These are phyloP conservation scores for Hydrolagus colliei DNA, from an alignment of 2,797 vertebrate species.

Conservation along the genomic window DNA sequence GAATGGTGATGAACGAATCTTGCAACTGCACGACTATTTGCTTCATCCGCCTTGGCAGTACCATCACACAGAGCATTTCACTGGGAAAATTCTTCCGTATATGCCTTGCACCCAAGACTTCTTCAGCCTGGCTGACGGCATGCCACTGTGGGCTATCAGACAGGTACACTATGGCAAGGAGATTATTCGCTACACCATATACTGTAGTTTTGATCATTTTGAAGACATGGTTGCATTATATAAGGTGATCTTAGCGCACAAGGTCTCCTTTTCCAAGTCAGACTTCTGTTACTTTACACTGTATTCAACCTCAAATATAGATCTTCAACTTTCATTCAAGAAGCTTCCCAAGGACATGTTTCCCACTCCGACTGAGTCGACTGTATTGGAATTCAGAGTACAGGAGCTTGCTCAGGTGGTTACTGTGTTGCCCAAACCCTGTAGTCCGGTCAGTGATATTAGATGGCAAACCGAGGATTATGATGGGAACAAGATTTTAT, in stretches of 20 bases:
- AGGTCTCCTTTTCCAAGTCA: background rate
- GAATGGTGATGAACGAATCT: background rate
- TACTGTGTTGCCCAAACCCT: conserved; percentile 1
- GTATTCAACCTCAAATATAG: background rate
- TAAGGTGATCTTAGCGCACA: background rate
- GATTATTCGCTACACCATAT: background rate
- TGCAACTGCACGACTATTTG: background rate
- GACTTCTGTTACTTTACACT: conserved; percentile 17
- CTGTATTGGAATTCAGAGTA: conserved; percentile 30
- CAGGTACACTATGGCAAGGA: conserved; percentile 20
- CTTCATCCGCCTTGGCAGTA: conserved; percentile 15
- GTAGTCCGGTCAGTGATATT: background rate
- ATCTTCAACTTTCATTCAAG: conserved; percentile 30
- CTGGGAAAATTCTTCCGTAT: background rate
- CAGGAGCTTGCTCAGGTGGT: background rate
- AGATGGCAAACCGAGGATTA: conserved; percentile 29
- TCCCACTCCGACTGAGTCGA: conserved; percentile 5
- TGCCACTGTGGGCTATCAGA: conserved; percentile 24
- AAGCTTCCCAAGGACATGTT: background rate
- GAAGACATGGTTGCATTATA: background rate
- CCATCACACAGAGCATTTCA: conserved; percentile 19
- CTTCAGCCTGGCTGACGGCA: conserved; percentile 19
- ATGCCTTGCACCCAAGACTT: conserved; percentile 10
- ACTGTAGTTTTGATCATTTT: background rate
- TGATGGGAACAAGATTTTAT: conserved; percentile 29